A percentile compares a stretch with the other conserved stretches of the same genome.
Conservation (phyloP, 2,888 invertebrate species). For the Acrobeloides nanus region DNA sequence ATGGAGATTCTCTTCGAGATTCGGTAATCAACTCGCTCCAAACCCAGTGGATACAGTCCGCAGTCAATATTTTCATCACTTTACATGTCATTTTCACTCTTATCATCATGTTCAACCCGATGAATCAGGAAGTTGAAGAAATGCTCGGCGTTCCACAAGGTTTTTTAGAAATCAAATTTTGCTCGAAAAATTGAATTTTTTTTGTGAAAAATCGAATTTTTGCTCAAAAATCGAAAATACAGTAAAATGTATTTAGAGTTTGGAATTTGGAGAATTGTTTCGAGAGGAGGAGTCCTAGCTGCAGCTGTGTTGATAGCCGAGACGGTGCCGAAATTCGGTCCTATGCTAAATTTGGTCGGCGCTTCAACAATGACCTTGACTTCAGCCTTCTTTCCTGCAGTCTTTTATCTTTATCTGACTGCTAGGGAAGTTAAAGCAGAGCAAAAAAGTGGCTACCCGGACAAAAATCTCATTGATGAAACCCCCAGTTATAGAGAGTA, state of each 20-base stretch:
- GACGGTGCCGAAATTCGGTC: constrained; percentile 31
- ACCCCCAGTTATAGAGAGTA: too few relatives aligned
- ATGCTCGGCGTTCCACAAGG: constrained; percentile 43
- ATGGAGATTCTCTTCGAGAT: constrained; percentile 31
- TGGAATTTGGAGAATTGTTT: too few relatives aligned
- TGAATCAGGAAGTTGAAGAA: constrained; percentile 49
- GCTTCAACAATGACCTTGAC: constrained; percentile 41
- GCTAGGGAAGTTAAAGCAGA: constrained; percentile 30
- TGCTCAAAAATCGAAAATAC: too few relatives aligned
- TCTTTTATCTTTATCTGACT: constrained; percentile 41
- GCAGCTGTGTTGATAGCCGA: constrained; percentile 26
- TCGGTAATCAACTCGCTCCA: constrained; percentile 31
- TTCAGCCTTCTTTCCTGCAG: constrained; percentile 43
- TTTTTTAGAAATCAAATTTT: too few relatives aligned
- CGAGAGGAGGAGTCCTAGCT: too few relatives aligned
- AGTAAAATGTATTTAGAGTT: too few relatives aligned
- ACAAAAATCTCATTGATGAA: too few relatives aligned
- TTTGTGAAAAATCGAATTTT: too few relatives aligned
- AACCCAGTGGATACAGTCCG: constrained; percentile 27
- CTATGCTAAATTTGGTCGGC: constrained; percentile 27
- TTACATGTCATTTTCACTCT: constrained; percentile 45
- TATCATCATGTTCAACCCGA: constrained; percentile 47
- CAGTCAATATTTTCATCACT: constrained; percentile 46
- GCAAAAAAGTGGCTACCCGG: too few relatives aligned
- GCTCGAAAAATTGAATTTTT: too few relatives aligned